Base-by-base conservation (phyloP, 2,113 vertebrate species). In the Alouatta palliata region DNA sequence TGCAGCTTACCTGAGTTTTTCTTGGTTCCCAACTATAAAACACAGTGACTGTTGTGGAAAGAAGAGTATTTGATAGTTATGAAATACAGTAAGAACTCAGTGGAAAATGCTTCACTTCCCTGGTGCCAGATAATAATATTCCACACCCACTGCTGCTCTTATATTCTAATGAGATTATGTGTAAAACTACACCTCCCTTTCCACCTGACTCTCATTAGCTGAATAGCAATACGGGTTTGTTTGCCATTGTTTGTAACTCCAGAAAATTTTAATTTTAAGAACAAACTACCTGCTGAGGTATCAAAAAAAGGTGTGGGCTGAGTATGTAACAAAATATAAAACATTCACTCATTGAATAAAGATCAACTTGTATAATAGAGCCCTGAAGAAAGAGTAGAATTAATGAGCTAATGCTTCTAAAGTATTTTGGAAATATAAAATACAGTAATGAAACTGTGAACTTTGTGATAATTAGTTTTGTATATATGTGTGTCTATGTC, bases 161-260 rank as follows among this genome's bases (percentile, higher is more conserved):
- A 61, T 64, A 96, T 96, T 93, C 92, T 96, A 96, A 96, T 91
- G 64, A 77, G 94, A 92, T 87, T 90, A 83, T 73, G 8, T 87
- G 20, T 84, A 87, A 89, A 97, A 98, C 96, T 93, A 91, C 92
- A 97, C 89, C 92, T 98, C 96, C 83, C 97, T 97, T 98, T 97
- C 98, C 95, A 93, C 98, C 98, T 98, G 17, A 91, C 93, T 95
- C 91, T 98, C 98, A 98, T 98, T 98, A 98, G 97, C 97, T 97
- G 95, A 73, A 87, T 98, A 98, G 93, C 97, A 97, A 96, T 89
- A 97, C 97, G 96, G 93, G 54, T 96, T 98, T 98, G 91, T 98
- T 98, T 98, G 97, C 95, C 96, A 97, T n/a, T 95, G 54, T 89
- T 97, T 98, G 96, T 70, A 86, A 96, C 92, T 96, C 76, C 96